Conservation (phyloP, 2,888 invertebrate genomes). For the Anaspis maculata region DNA sequence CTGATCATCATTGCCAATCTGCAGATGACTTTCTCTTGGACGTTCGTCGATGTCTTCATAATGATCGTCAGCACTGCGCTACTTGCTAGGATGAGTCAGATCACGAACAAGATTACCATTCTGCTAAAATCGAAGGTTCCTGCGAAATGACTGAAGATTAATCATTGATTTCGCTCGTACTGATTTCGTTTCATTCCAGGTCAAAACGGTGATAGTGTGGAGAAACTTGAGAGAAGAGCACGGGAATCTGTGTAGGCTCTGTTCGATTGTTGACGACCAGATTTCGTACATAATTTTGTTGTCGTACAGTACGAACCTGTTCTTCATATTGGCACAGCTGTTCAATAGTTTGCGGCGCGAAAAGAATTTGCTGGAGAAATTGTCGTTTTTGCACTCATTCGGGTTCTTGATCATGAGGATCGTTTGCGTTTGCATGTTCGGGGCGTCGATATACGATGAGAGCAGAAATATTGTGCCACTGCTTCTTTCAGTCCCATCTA, state of each 20-base stretch:
- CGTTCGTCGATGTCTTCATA: conserved; percentile 6
- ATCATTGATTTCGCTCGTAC: too few species aligned
- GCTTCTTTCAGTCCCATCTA: conserved; percentile 1
- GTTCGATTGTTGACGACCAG: conserved; percentile 1
- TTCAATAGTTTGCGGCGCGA: conserved; percentile 1
- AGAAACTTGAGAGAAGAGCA: conserved; percentile 5
- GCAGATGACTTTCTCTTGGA: conserved; percentile 5
- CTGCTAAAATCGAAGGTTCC: conserved; percentile 1
- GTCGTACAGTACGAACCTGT: conserved; percentile 3
- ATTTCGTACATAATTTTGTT: conserved; percentile 3
- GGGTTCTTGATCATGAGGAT: conserved; percentile 3
- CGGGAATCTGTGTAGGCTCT: neutral
- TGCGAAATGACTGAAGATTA: too few species aligned
- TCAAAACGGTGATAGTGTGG: conserved; percentile 3
- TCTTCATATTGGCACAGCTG: conserved; percentile 5
- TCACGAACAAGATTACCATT: neutral
- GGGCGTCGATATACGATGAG: conserved; percentile 2
- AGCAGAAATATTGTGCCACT: conserved; percentile 2
- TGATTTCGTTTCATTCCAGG: neutral
- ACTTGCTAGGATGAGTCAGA: conserved; percentile 1
- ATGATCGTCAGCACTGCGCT: conserved; percentile 6
- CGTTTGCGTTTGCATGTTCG: conserved; percentile 4
- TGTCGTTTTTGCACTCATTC: conserved; percentile 3
- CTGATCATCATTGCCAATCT: conserved; percentile 1
- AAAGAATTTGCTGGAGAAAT: conserved; percentile 1